Evolutionary conservation across 2,113 vertebrate species (phyloP).

Genomic region (Platysteira castanea): DNA sequence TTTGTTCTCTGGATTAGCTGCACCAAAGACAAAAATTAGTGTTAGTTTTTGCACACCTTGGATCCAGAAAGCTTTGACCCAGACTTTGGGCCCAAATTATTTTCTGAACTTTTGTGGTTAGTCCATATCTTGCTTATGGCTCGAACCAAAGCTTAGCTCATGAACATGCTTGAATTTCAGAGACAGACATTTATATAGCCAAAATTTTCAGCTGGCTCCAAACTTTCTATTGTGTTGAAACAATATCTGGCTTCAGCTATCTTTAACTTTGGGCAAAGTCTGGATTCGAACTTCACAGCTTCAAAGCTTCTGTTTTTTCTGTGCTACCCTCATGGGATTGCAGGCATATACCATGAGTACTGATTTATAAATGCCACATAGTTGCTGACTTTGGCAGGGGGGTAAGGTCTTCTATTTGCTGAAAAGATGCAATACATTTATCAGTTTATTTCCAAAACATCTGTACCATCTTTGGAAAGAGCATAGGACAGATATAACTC

Average conservation of each 20-base stretch:
- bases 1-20: neutral
- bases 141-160: neutral
- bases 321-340: neutral
- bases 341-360: neutral
- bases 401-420: neutral
- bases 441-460: neutral
- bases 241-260: conserved; percentile 4
- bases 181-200: neutral
- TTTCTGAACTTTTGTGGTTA: neutral
- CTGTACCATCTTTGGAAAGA: neutral
- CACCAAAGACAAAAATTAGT: neutral
- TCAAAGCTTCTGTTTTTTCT: conserved; percentile 25
- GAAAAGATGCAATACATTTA: neutral
- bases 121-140: neutral
- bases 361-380: neutral
- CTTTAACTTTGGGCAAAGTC: neutral
- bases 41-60: neutral
- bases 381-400: neutral
- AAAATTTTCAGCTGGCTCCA: conserved; percentile 3
- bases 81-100: neutral
- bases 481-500: neutral
- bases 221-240: conserved; percentile 26
- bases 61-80: neutral
- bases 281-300: conserved; percentile 1
- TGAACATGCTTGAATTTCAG: neutral